A percentile compares a stretch with the other conserved stretches of the same genome.
These are phyloP conservation scores for Dasyprocta punctata DNA, from an alignment of 2,113 vertebrate genomes.

Conservation along the genomic window DNA sequence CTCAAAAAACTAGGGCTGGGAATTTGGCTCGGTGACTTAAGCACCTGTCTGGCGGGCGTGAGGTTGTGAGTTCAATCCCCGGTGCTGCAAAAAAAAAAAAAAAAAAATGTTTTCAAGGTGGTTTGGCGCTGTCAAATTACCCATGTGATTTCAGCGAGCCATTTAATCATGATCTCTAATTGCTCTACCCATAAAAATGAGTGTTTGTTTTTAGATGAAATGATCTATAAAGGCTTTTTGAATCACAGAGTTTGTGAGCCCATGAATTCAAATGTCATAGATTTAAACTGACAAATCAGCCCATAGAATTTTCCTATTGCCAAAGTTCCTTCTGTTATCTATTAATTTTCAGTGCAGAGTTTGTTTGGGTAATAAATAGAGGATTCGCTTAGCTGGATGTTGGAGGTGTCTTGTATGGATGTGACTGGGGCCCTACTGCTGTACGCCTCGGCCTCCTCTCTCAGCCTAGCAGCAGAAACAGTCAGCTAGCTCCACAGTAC, in stretches of 20 bases:
- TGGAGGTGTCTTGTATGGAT: neutral
- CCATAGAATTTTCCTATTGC: neutral
- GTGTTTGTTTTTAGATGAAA: slow-evolving; percentile 20
- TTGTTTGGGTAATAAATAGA: neutral
- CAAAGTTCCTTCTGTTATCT: neutral
- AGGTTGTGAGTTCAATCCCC: too few species aligned
- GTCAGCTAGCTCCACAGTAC: neutral
- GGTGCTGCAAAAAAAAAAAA: too few species aligned
- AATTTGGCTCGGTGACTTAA: too few species aligned
- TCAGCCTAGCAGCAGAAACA: neutral
- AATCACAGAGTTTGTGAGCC: neutral
- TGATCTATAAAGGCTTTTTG: neutral
- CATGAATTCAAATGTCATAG: neutral
- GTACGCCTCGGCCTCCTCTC: neutral
- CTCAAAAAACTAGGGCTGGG: too few species aligned
- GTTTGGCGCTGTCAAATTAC: neutral
- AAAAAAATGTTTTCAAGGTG: too few species aligned
- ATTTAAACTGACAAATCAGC: neutral
- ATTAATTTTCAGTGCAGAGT: neutral
- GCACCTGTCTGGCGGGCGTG: too few species aligned
- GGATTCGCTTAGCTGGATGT: neutral
- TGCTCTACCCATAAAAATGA: neutral
- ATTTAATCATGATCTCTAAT: neutral
- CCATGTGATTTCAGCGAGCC: neutral
- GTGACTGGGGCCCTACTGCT: neutral